phyloP scores from a whole-genome alignment of 2,888 invertebrate genomes.

The Agrilus cyanescens region DNA sequence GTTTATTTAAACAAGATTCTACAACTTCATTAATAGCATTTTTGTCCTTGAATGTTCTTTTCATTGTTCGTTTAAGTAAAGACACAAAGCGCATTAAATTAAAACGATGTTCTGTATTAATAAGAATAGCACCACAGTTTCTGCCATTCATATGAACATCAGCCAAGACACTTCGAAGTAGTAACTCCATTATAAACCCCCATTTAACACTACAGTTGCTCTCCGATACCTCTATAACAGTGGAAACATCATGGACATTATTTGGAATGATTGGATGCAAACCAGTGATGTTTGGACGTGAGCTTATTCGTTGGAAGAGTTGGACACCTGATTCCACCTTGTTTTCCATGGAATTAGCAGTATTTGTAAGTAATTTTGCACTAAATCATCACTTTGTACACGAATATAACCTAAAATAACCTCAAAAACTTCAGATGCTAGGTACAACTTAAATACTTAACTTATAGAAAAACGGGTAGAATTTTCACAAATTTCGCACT shows the following conservation, averaged over 20 bases:
- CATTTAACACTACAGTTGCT: slow-evolving; percentile 37
- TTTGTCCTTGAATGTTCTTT: slow-evolving; percentile 22
- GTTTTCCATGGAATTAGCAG: not conserved
- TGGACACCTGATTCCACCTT: slow-evolving; percentile 18
- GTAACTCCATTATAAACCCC: slow-evolving; percentile 35
- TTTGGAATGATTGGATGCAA: slow-evolving; percentile 13
- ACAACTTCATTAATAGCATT: slow-evolving; percentile 16
- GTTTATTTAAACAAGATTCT: slow-evolving; percentile 26
- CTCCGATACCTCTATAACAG: slow-evolving; percentile 40
- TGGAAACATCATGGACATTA: slow-evolving; percentile 27
- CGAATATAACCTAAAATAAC: too few relatives aligned
- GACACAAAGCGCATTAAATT: slow-evolving; percentile 22
- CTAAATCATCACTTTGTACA: too few relatives aligned
- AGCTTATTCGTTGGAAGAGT: slow-evolving; percentile 16
- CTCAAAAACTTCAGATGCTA: too few relatives aligned
- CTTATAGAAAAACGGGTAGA: too few relatives aligned
- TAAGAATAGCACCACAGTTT: slow-evolving; percentile 34
- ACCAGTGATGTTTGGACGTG: slow-evolving; percentile 12
- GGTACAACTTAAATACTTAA: too few relatives aligned
- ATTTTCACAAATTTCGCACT: too few relatives aligned
- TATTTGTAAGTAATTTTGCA: too few relatives aligned
- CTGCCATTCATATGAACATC: slow-evolving; percentile 32
- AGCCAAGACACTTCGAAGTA: slow-evolving; percentile 38
- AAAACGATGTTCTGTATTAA: slow-evolving; percentile 42
- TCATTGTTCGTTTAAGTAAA: slow-evolving; percentile 29